phyloP scores from a whole-genome alignment of 1,140 invertebrate species.

The Neelides sp. region DNA sequence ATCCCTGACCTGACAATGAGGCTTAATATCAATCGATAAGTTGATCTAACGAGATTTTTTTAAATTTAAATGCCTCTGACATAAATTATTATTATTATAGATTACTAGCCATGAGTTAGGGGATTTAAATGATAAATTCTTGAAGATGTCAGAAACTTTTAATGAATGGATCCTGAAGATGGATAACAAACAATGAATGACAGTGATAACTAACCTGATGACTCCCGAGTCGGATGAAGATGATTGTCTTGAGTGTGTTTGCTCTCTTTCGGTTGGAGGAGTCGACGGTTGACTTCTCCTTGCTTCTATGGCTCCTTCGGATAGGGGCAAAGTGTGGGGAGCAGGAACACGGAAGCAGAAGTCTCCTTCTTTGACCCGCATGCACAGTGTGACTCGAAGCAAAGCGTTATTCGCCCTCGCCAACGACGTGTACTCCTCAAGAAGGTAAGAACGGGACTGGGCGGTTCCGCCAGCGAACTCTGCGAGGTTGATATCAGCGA shows the following conservation, averaged over 20 bases:
- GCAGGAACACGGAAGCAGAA: constrained; percentile 56
- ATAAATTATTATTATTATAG: not conserved
- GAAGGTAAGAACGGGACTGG: constrained; percentile 64
- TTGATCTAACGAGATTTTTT: too few species aligned
- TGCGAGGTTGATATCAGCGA: constrained; percentile 88
- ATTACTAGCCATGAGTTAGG: not conserved
- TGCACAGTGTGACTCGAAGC: constrained; percentile 73
- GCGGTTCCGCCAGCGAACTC: constrained; percentile 90
- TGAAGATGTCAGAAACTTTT: too few species aligned
- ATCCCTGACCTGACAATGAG: too few species aligned
- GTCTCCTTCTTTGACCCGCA: constrained; percentile 88
- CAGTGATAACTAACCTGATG: constrained; percentile 47
- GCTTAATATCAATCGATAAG: too few species aligned
- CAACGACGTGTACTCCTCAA: constrained; percentile 82
- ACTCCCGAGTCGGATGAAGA: constrained; percentile 69
- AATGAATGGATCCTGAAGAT: too few species aligned
- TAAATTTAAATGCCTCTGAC: constrained; percentile 3
- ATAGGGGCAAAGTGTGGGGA: constrained; percentile 24
- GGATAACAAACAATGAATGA: too few species aligned
- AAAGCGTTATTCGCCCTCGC: constrained; percentile 89
- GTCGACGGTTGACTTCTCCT: constrained; percentile 23
- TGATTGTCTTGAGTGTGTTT: constrained; percentile 71
- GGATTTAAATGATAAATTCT: not conserved
- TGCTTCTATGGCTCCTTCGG: constrained; percentile 16
- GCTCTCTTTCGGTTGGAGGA: constrained; percentile 33